Evolutionary conservation across 2,888 invertebrate genomes (phyloP), one percentile per base, ranked within the genome.

Genomic region (Acanthosepion esculentum): DNA sequence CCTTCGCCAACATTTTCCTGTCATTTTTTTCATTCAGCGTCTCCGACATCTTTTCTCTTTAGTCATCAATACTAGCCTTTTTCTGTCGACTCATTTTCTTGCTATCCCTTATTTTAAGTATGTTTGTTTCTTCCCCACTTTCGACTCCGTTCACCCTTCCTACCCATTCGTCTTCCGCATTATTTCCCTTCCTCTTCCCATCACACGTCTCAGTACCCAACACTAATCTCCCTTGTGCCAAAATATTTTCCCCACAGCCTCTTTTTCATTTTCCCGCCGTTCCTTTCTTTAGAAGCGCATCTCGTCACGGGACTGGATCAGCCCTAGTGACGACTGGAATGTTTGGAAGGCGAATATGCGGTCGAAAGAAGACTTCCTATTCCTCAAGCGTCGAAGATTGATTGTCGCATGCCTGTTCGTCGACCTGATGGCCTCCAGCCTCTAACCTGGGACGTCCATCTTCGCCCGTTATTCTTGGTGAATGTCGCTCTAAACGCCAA

Each of bases 401-500:
- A 78, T 78, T 78, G 78, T 33, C n/a, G 78, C 78, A 78, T 78
- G 78, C 78, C 78, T 78, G n/a, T 15, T 18, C 78, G 15, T n/a
- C 78, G 78, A 78, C 78, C 78, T n/a, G 78, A 33, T 15, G 78
- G 78, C 78, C 12, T n/a, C 78, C 78, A 78, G 33, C 78, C 78
- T 78, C 78, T 78, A n/a, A 78, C 78, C 78, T 78, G 15, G 78
- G 78, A 78, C n/a, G 78, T 78, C 78, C 78, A 78, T 78, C 78
- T 78, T 78, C 10, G n/a, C 78, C 78, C 78, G 78, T 33, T 78
- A 78, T 12, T 33, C 78, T 33, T 33, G 18, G 2, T n/a, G 78
- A 78, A 78, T 78, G 78, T 78, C n/a, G n/a, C n/a, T 78, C 78
- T 78, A 78, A 78, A 78, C 78, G 78, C 78, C 78, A 78, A 78